phyloP scores from a whole-genome alignment of 2,113 vertebrate genomes.

The Plestiodon gilberti region DNA sequence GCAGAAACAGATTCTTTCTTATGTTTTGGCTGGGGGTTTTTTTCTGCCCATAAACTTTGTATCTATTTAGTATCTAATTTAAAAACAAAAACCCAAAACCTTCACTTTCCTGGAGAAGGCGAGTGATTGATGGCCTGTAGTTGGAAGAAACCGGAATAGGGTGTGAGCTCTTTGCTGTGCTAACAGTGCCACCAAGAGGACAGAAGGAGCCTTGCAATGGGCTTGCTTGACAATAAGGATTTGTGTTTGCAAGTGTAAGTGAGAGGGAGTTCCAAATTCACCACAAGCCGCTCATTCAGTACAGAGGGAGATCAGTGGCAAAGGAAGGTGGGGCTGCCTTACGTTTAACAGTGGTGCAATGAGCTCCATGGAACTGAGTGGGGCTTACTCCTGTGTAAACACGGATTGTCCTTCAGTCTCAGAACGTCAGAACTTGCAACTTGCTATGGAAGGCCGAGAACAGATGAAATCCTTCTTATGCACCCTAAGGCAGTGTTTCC shows the following conservation, averaged over 20 bases:
- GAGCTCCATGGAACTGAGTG: too few relatives aligned
- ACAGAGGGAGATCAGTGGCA: too few relatives aligned
- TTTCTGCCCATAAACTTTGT: conserved; percentile 58
- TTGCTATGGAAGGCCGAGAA: too few relatives aligned
- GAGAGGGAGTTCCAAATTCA: too few relatives aligned
- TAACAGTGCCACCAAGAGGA: conserved; percentile 73
- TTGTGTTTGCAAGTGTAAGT: not conserved
- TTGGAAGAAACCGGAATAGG: conserved; percentile 14
- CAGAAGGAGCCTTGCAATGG: conserved; percentile 10
- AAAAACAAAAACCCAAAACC: conserved; percentile 18
- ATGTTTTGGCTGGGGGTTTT: not conserved
- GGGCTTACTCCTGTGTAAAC: too few relatives aligned
- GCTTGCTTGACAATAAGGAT: not conserved
- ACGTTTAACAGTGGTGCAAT: too few relatives aligned
- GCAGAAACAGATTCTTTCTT: conserved; percentile 51
- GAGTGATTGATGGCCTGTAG: conserved; percentile 39
- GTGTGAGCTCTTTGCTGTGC: conserved; percentile 47
- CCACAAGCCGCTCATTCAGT: too few relatives aligned
- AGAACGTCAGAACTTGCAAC: too few relatives aligned
- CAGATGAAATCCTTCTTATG: too few relatives aligned
- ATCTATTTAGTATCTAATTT: conserved; percentile 67
- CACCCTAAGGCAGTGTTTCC: too few relatives aligned
- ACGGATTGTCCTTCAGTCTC: too few relatives aligned
- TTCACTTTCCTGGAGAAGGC: conserved; percentile 31
- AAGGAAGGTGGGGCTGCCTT: too few relatives aligned